Conservation (phyloP, 2,888 invertebrate species). For the Tinea trinotella region DNA sequence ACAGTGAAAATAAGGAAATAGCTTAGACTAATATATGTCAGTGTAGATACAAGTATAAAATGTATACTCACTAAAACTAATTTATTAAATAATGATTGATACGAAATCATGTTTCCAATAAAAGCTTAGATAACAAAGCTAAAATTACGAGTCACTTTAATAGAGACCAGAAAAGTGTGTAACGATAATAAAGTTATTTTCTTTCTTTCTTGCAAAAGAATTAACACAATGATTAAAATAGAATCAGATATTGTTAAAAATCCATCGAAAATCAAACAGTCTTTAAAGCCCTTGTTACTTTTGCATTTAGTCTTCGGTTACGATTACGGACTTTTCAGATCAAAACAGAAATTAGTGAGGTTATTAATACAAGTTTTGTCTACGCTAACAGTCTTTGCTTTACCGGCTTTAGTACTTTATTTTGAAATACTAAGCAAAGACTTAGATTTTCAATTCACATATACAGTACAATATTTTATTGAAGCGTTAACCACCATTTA, state of each 20-base stretch:
- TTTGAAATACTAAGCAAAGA: background rate
- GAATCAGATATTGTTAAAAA: background rate
- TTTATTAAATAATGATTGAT: background rate
- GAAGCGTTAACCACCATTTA: constrained; percentile 6
- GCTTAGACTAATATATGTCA: too few relatives aligned
- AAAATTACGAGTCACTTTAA: too few relatives aligned
- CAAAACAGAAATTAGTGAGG: background rate
- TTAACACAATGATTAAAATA: background rate
- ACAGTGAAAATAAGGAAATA: background rate
- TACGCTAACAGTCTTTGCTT: background rate
- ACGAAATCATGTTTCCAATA: background rate
- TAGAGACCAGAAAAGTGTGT: too few relatives aligned
- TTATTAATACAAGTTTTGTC: background rate
- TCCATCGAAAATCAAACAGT: background rate
- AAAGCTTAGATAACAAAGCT: background rate
- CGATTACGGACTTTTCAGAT: constrained; percentile 1
- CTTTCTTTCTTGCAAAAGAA: too few relatives aligned
- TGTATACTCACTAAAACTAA: background rate
- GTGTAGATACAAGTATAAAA: too few relatives aligned
- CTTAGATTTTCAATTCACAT: background rate
- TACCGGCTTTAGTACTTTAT: background rate
- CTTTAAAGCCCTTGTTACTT: constrained; percentile 5
- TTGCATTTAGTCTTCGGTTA: constrained; percentile 10
- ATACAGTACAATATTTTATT: constrained; percentile 2
- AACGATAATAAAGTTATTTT: too few relatives aligned